Base-by-base conservation (phyloP, 2,113 vertebrate species). In the Turdus rufiventris region DNA sequence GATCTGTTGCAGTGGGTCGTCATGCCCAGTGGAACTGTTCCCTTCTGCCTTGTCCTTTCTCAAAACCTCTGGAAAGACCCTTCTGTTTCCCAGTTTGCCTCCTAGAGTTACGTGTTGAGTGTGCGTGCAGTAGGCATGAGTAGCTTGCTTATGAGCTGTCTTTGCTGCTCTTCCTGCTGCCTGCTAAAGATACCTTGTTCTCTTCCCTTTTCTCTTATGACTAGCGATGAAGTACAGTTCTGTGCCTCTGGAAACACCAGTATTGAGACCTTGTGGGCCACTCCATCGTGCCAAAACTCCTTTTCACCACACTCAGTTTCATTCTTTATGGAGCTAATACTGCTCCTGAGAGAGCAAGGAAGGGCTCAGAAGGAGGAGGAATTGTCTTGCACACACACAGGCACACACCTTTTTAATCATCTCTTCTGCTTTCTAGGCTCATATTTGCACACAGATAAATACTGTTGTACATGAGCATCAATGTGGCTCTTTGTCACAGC, bases 261-360 rank as follows among this genome's bases (percentile, higher is more conserved):
- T 1, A 4, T 13, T 0, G 2, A 48, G n/a, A n/a, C 71, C 25
- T 34, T 29, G 38, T 4, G 15, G 51, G 21, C 36, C 13, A 9
- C 15, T 70, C 53, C 40, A 11, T 82, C 66, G 25, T 26, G 24
- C 10, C 24, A 33, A 76, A 92, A 90, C 21, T 76, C 14, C 21
- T 67, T 88, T 72, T 68, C 36, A 45, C 47, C 26, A 45, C n/a
- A 16, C 13, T 74, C 28, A 7, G 12, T 57, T 84, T 50, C 4
- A 34, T 48, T 72, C 18, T 66, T 48, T 75, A 36, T 51, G 71
- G 26, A 79, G 40, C 24, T 72, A 43, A n/a, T 54, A 19, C 8
- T 12, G 2, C 31, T 74, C 34, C 56, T 50, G 20, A 51, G 25
- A 92, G n/a, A 54, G 56, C 14, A 50, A 56, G 53, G 61, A 63